Base-by-base conservation (phyloP, 2,113 vertebrate genomes). In the Tursiops truncatus region DNA sequence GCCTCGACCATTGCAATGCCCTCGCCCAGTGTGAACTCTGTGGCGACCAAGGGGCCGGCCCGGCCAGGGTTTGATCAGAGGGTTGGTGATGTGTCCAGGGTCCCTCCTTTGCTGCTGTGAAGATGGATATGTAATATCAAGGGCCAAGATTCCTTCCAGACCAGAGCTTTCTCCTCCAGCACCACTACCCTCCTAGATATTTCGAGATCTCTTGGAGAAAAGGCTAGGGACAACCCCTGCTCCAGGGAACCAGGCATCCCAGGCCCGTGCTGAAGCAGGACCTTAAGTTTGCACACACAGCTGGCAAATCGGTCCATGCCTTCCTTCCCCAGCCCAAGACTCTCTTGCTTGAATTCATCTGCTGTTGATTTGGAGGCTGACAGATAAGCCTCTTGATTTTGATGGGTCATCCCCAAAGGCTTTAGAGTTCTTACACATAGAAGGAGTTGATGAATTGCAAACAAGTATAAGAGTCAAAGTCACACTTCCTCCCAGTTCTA, bases 1-100 rank as follows among this genome's bases (percentile, higher is more conserved):
- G 2, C 81, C 94, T 99, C 99, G 0, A 99, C 99, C 65, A 99
- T 91, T 83, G 90, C 97, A 56, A 99, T 95, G 2, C 99, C 99
- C 0, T 98, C 98, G 0, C 76, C 94, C 71, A 99, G 95, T 0
- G 99, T 1, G 4, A 94, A 96, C 97, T 99, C 99, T 99, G 99
- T 99, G 90, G 71, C 41, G 21, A 71, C 26, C 36, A 56, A 20
- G 38, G 31, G 25, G n/a, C 38, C 10, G 10, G 25, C 67, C 2
- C 8, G 14, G 80, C 56, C 28, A 11, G 36, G 71, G 26, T 12
- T 26, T 3, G 14, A 17, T 36, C 13, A 13, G 50, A 26, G 68
- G 18, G 18, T 38, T 18, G 10, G 47, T 15, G 6, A 25, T 33
- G 50, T 6, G 18, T 25, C 53, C 13, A 20, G 36, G 14, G 47